Conservation (phyloP, 2,113 vertebrate species). For the Piprites chloris region DNA sequence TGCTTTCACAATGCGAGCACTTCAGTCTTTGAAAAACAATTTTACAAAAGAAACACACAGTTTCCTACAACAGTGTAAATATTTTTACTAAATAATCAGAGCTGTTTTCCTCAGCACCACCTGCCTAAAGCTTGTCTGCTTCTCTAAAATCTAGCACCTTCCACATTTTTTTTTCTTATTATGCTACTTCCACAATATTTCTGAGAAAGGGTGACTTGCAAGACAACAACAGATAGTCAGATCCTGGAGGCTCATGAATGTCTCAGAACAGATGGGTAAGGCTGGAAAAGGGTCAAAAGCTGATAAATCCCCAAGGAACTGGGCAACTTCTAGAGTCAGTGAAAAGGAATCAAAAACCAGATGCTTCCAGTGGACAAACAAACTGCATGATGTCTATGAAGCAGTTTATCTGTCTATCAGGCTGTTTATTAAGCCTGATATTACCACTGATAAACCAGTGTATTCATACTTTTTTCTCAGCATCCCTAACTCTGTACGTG, state of each 20-base stretch:
- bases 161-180: neutral
- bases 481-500: neutral
- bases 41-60: neutral
- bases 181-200: neutral
- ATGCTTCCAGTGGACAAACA: neutral
- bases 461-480: neutral
- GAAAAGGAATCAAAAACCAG: neutral
- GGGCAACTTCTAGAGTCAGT: neutral
- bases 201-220: neutral
- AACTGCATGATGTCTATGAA: neutral
- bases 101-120: neutral
- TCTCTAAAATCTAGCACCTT: neutral
- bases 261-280: neutral
- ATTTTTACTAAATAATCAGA: neutral
- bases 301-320: neutral
- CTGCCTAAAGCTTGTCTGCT: neutral
- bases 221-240: neutral
- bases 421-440: neutral
- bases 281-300: neutral
- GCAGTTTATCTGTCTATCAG: too few species aligned
- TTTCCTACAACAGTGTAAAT: neutral
- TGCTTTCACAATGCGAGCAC: neutral
- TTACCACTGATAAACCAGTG: neutral
- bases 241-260: neutral
- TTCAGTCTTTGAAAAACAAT: neutral